phyloP scores from a whole-genome alignment of 2,797 vertebrate genomes.

The Hirundo rustica region DNA sequence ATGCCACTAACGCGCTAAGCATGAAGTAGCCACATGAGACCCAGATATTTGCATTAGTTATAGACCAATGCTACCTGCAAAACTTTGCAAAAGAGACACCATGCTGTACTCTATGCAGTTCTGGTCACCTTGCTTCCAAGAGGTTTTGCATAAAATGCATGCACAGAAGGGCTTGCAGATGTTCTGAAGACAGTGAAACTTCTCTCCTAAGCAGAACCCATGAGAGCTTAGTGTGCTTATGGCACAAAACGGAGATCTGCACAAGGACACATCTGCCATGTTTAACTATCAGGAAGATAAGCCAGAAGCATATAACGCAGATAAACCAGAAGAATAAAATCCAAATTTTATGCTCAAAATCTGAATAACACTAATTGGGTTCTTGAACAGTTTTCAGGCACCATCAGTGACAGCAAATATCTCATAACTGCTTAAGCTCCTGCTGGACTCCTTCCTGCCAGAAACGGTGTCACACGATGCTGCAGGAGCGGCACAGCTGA shows the following conservation, averaged over 20 bases:
- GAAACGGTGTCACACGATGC: fast-evolving
- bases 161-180: not conserved
- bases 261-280: fast-evolving
- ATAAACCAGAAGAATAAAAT: not conserved
- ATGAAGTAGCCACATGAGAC: not conserved
- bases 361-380: not conserved
- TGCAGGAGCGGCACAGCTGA: not conserved
- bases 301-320: not conserved
- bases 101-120: not conserved
- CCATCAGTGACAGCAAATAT: not conserved
- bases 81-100: not conserved
- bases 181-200: not conserved
- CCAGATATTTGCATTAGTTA: not conserved
- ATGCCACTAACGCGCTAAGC: not conserved
- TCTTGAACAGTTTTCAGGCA: not conserved
- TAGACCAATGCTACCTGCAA: not conserved
- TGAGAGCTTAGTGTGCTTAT: not conserved
- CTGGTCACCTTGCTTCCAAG: not conserved
- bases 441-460: not conserved
- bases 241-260: not conserved
- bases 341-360: not conserved
- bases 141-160: not conserved
- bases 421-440: not conserved
- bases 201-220: not conserved
- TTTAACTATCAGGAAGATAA: not conserved